Evolutionary conservation across 2,113 vertebrate genomes (phyloP).

Genomic region (Gymnogyps californianus): DNA sequence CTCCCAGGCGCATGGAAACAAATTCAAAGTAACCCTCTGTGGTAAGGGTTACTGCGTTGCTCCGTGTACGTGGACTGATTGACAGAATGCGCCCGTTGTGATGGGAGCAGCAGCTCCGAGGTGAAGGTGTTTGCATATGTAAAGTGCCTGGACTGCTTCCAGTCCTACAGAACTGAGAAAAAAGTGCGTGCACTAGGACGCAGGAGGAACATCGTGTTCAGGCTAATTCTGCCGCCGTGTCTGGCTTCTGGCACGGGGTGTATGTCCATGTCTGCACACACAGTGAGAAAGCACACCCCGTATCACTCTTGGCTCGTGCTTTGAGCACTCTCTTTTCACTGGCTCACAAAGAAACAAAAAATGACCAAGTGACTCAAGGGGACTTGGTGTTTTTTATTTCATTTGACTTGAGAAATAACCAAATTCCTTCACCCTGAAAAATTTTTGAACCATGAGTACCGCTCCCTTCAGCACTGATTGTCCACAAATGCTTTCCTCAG

Average conservation of each 20-base stretch:
- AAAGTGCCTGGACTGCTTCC: neutral
- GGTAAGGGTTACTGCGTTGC: neutral
- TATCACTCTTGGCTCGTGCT: fast-evolving
- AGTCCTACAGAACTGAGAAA: neutral
- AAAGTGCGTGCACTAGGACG: neutral
- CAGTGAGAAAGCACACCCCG: fast-evolving
- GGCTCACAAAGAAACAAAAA: neutral
- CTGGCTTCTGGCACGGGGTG: neutral
- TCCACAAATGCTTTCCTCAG: neutral
- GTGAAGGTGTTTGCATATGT: neutral
- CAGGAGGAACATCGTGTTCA: neutral
- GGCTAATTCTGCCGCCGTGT: neutral
- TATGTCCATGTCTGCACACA: fast-evolving
- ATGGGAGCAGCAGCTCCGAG: neutral
- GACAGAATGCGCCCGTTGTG: neutral
- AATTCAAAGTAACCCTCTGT: neutral
- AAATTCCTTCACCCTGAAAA: neutral
- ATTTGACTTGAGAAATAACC: neutral
- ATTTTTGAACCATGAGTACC: fast-evolving
- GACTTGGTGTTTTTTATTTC: neutral
- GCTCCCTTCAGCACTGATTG: neutral
- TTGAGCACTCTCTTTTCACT: neutral
- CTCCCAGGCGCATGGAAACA: neutral
- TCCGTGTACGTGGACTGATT: fast-evolving
- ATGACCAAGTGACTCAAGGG: neutral